These are phyloP conservation scores for Camponotus fellah DNA, from an alignment of 2,888 invertebrate genomes.

Conservation along the genomic window DNA sequence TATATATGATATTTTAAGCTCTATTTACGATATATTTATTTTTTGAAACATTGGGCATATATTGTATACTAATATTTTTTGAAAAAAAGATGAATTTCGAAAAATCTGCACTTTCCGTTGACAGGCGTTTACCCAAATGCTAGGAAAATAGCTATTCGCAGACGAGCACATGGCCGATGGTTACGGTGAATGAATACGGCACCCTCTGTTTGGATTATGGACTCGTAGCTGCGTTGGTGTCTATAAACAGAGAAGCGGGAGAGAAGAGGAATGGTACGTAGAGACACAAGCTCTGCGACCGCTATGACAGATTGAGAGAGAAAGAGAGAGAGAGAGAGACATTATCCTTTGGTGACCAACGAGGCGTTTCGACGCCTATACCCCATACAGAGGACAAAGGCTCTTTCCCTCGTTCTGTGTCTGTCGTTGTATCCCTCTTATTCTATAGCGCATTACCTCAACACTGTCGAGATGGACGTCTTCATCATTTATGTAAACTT, in stretches of 20 bases:
- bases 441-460: slow-evolving; percentile 36
- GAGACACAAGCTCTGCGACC: slow-evolving; percentile 69
- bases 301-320: slow-evolving; percentile 80
- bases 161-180: slow-evolving; percentile 82
- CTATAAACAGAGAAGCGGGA: slow-evolving; percentile 79
- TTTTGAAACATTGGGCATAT: background rate
- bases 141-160: slow-evolving; percentile 62
- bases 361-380: slow-evolving; percentile 80
- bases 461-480: slow-evolving; percentile 52
- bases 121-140: slow-evolving; percentile 59
- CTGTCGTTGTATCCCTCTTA: slow-evolving; percentile 49
- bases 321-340: slow-evolving; percentile 62
- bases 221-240: slow-evolving; percentile 78
- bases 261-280: slow-evolving; percentile 62
- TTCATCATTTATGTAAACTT: slow-evolving; percentile 65
- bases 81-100: background rate
- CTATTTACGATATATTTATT: background rate
- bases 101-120: slow-evolving; percentile 47
- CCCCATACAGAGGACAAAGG: slow-evolving; percentile 67
- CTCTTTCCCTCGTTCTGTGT: slow-evolving; percentile 71
- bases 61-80: background rate
- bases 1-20: background rate
- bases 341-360: slow-evolving; percentile 80
- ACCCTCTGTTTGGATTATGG: slow-evolving; percentile 84
- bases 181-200: slow-evolving; percentile 81